phyloP scores from a whole-genome alignment of 2,113 vertebrate genomes.

The Cervus canadensis region DNA sequence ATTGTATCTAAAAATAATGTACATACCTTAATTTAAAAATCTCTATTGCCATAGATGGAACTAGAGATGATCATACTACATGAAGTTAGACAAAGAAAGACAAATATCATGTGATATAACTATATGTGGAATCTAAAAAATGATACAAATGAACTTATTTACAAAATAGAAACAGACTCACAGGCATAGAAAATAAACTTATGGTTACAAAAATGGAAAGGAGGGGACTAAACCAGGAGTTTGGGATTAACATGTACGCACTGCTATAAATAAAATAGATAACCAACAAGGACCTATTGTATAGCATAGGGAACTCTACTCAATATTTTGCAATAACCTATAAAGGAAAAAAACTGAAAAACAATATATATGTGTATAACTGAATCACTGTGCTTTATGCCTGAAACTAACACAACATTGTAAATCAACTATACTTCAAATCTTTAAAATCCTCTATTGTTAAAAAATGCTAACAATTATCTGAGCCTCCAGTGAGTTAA shows the following conservation, averaged over 20 bases:
- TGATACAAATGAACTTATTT: not conserved
- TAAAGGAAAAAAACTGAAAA: not conserved
- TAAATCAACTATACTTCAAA: not conserved
- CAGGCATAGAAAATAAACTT: not conserved
- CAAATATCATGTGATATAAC: not conserved
- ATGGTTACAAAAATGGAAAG: not conserved
- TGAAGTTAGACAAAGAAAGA: not conserved
- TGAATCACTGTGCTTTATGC: not conserved
- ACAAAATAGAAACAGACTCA: not conserved
- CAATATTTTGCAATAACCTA: not conserved
- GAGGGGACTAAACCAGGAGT: not conserved
- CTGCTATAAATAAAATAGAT: not conserved
- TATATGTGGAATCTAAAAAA: not conserved
- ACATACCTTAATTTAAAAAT: not conserved
- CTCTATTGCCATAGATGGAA: not conserved
- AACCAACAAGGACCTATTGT: not conserved
- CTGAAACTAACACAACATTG: not conserved
- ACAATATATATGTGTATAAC: not conserved
- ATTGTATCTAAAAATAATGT: not conserved
- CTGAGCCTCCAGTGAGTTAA: not conserved
- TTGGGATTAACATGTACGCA: not conserved
- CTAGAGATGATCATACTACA: not conserved
- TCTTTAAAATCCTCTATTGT: not conserved
- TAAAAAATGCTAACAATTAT: not conserved
- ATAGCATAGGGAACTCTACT: not conserved